These are phyloP conservation scores for Melanogrammus aeglefinus DNA, from an alignment of 2,797 vertebrate genomes.

Conservation along the genomic window DNA sequence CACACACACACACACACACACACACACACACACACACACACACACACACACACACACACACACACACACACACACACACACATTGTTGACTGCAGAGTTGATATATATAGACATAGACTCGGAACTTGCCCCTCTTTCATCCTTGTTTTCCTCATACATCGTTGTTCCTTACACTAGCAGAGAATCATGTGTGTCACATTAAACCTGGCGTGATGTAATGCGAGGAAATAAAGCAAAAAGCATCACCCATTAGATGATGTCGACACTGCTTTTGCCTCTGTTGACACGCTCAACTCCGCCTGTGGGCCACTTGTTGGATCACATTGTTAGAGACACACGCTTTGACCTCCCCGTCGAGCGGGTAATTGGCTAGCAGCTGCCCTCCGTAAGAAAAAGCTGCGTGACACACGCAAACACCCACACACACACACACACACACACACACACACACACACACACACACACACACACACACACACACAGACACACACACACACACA, in stretches of 20 bases:
- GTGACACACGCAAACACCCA: neutral
- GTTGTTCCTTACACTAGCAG: neutral
- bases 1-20: neutral
- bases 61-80: neutral
- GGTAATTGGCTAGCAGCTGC: neutral
- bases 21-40: neutral
- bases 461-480: too few species aligned
- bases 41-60: neutral
- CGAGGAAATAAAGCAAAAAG: neutral
- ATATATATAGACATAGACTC: neutral
- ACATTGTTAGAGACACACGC: neutral
- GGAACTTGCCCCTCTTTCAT: neutral
- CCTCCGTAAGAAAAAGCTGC: neutral
- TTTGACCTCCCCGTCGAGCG: neutral
- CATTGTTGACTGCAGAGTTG: neutral
- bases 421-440: neutral
- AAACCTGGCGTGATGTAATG: too few species aligned
- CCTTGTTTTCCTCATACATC: neutral
- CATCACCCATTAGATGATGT: neutral
- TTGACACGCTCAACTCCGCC: neutral
- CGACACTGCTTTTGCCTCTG: neutral
- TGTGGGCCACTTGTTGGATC: neutral
- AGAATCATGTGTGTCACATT: neutral
- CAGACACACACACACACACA: too few species aligned
- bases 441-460: neutral